A percentile compares a stretch with the other conserved stretches of the same genome.
These are phyloP conservation scores for Ameiurus melas DNA, from an alignment of 2,113 vertebrate species.

Conservation along the genomic window DNA sequence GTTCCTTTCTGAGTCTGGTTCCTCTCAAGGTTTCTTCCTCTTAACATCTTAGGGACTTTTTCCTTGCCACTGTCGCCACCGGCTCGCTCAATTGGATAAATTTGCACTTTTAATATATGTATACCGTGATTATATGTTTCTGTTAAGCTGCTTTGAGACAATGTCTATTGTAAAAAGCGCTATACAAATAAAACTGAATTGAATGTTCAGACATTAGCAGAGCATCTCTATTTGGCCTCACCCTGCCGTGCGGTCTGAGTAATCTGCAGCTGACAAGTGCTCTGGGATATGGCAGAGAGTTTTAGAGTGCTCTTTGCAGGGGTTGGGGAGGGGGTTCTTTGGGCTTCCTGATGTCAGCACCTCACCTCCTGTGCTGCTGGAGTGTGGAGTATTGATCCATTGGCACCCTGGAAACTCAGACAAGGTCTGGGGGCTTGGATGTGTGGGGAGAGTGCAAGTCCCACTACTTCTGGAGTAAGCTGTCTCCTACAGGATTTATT, in stretches of 20 bases:
- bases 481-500: conserved; percentile 20
- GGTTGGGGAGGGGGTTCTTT: conserved; percentile 40
- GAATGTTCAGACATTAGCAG: conserved; percentile 11
- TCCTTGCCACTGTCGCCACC: no score
- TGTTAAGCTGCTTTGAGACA: no score
- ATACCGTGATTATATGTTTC: no score
- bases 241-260: conserved; percentile 36
- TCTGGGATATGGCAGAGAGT: conserved; percentile 40
- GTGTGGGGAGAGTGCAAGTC: background rate
- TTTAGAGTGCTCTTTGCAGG: conserved; percentile 49
- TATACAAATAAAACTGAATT: no score
- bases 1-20: no score
- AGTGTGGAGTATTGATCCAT: conserved; percentile 54
- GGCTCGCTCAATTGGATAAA: no score
- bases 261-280: conserved; percentile 41
- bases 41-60: no score
- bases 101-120: no score
- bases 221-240: conserved; percentile 35
- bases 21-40: no score
- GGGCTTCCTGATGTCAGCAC: conserved; percentile 52
- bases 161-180: no score
- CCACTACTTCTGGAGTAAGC: conserved; percentile 12
- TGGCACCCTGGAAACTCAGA: conserved; percentile 45
- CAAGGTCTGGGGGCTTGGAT: conserved; percentile 12
- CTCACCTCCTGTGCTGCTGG: conserved; percentile 28